A percentile compares a stretch with the other conserved stretches of the same genome.
Evolutionary conservation across 2,888 invertebrate species (phyloP).

Genomic region (Exephanes ischioxanthus): DNA sequence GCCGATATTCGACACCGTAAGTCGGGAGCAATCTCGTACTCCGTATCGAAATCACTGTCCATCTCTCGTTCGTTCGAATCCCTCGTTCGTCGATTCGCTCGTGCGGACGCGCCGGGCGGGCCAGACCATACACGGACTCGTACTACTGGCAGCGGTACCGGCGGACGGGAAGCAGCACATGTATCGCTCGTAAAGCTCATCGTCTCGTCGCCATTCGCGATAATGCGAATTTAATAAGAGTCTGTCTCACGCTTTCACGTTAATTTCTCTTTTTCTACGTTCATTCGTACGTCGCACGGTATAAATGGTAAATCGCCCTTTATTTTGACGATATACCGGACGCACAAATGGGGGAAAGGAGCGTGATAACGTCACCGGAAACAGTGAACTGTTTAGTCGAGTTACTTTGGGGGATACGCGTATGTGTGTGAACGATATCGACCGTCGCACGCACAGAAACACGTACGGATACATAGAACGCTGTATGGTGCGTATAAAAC

Average conservation of each 20-base stretch:
- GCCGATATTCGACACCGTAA: slow-evolving; percentile 28
- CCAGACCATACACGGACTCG: slow-evolving; percentile 25
- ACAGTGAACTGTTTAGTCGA: slow-evolving; percentile 20
- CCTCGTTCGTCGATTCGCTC: slow-evolving; percentile 53
- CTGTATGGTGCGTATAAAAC: slow-evolving; percentile 12
- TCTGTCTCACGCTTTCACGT: background rate
- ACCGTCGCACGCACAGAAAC: background rate
- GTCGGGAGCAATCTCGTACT: slow-evolving; percentile 43
- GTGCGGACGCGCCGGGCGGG: slow-evolving; percentile 45
- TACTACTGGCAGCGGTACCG: slow-evolving; percentile 20
- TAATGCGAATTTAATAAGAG: slow-evolving; percentile 57
- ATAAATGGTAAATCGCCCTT: slow-evolving; percentile 5
- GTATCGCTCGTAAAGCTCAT: slow-evolving; percentile 32
- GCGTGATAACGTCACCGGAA: background rate
- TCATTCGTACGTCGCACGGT: background rate
- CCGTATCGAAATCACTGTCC: slow-evolving; percentile 34
- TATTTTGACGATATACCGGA: background rate
- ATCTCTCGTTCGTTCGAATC: slow-evolving; percentile 52
- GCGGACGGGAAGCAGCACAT: background rate
- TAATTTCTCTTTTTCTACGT: slow-evolving; percentile 10
- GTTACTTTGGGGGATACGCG: background rate
- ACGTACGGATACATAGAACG: background rate
- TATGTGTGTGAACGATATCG: background rate
- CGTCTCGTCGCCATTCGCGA: slow-evolving; percentile 48
- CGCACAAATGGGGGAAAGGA: slow-evolving; percentile 9